A percentile compares a stretch with the other conserved stretches of the same genome.
phyloP scores from a whole-genome alignment of 2,797 vertebrate genomes.

The Aplochiton taeniatus region DNA sequence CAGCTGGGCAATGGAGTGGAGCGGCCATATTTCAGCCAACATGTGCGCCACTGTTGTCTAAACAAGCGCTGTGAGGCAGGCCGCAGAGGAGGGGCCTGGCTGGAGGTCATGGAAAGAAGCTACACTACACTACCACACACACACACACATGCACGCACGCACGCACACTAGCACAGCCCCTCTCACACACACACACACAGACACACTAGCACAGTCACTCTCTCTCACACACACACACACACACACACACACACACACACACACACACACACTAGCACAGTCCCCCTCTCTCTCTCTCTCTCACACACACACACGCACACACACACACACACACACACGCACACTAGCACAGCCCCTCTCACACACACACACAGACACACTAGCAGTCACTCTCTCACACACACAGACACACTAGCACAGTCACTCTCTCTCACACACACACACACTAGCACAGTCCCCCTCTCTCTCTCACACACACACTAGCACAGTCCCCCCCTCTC shows the following conservation, averaged over 20 bases:
- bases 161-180: not conserved
- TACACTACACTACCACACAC: conserved; percentile 45
- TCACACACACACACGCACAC: conserved; percentile 5
- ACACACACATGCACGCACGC: conserved; percentile 43
- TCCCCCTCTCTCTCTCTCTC: no score
- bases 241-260: conserved; percentile 3
- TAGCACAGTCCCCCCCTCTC: not conserved
- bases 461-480: no score
- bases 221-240: no score
- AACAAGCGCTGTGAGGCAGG: conserved; percentile 75
- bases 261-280: not conserved
- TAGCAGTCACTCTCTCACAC: not conserved
- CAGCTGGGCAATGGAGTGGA: conserved; percentile 72
- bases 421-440: not conserved
- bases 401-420: not conserved
- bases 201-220: no score
- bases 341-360: not conserved
- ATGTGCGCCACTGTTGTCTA: conserved; percentile 83
- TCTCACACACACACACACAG: no score
- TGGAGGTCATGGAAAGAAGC: conserved; percentile 79
- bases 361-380: not conserved
- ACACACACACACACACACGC: conserved; percentile 5
- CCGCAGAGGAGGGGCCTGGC: conserved; percentile 73
- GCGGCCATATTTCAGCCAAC: conserved; percentile 78
- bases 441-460: no score